phyloP scores from a whole-genome alignment of 2,797 vertebrate genomes.

The Trachops cirrhosus region DNA sequence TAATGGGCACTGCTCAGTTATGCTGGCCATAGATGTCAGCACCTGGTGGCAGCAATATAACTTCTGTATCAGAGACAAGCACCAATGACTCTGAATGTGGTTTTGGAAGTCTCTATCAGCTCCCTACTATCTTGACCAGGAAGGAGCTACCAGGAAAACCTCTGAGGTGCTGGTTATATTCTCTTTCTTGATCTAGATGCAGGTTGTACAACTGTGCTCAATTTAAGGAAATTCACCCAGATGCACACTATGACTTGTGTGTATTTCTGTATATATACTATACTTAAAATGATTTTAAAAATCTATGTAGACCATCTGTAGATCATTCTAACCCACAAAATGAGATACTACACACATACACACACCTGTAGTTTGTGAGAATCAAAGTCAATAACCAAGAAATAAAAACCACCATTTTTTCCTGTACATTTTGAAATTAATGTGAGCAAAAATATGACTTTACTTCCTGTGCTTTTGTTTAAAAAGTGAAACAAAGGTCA shows the following conservation, averaged over 20 bases:
- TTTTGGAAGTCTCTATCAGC: not conserved
- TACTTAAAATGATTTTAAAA: not conserved
- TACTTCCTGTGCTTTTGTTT: not conserved
- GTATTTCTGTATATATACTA: not conserved
- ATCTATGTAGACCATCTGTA: not conserved
- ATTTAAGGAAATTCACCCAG: not conserved
- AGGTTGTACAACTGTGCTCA: not conserved
- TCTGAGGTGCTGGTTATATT: not conserved
- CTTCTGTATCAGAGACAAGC: not conserved
- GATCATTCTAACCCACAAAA: not conserved
- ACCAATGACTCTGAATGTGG: not conserved
- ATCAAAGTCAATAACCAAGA: not conserved
- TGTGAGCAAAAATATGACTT: not conserved
- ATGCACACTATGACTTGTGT: not conserved
- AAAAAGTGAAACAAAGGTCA: not conserved
- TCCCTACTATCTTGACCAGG: not conserved
- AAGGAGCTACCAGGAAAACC: not conserved
- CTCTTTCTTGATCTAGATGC: not conserved
- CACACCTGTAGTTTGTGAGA: not conserved
- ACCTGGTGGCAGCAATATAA: not conserved
- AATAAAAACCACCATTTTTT: not conserved
- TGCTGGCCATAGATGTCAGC: not conserved
- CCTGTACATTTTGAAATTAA: not conserved
- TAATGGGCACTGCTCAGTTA: not conserved
- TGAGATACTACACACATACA: not conserved